Base-by-base conservation (phyloP, 1,140 invertebrate genomes). In the Whitmania pigra region DNA sequence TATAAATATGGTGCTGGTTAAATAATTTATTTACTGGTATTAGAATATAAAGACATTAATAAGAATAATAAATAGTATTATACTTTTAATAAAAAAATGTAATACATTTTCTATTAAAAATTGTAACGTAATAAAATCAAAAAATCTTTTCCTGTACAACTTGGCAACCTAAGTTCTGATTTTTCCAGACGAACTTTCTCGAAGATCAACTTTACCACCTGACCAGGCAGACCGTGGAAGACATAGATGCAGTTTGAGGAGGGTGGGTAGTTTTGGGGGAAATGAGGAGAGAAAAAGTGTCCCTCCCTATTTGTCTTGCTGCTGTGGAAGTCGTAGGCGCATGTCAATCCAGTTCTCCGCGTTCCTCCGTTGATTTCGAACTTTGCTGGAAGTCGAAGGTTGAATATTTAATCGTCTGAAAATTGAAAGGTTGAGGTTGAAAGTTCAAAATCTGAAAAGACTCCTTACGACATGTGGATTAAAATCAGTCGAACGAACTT, bases 201-300 rank as follows among this genome's bases (percentile, higher is more conserved):
- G 68, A 85, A 84, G 9, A 79, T 74, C 43, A 85, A 49, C 66
- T 49, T 43, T 72, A 75, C 78, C 49, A 36, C 22, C 25, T 73
- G 79, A 71, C 80, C 79, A 25, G 77, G 76, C 36, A 78, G 78
- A 72, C 75, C 81, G 68, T 75, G 84, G 81, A 93, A 91, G 76
- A 86, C 86, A 82, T 91, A 92, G 73, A 87, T 86, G 82, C 90
- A 93, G 54, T 86, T 85, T 75, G 89, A 85, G 78, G 89, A 88
- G 76, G 87, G 88, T n/a, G 89, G 89, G 79, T 92, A 92, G 75
- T 86, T 89, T 53, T 89, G 90, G 11, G 90, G 90, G 82, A 91
- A 92, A 74, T 88, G 84, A 1, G 90, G 90, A 57, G 90, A 91
- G 79, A 89, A 92, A 78, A 92, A 88, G 57, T 63, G 36, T 13